Conservation (phyloP, 2,797 vertebrate genomes). For the Chiroxiphia lanceolata region DNA sequence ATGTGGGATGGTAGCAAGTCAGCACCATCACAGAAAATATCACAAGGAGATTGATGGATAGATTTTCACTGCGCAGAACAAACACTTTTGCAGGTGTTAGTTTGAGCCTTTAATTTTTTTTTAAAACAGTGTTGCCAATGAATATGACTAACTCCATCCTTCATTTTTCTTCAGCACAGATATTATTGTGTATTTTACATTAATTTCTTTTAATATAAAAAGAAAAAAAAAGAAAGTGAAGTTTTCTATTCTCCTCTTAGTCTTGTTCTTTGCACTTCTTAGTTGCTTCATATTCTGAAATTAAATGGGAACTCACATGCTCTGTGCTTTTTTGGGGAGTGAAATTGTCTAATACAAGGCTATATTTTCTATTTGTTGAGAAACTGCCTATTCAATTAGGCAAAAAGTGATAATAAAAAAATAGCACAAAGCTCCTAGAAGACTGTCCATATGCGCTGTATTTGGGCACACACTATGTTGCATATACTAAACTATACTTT, state of each 20-base stretch:
- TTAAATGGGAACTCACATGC: neutral
- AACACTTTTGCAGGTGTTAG: conserved; percentile 20
- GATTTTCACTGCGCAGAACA: conserved; percentile 20
- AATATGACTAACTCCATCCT: neutral
- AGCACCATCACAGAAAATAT: neutral
- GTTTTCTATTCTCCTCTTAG: neutral
- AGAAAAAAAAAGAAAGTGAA: neutral
- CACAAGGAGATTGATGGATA: neutral
- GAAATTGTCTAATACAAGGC: neutral
- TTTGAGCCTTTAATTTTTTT: neutral
- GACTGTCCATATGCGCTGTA: neutral
- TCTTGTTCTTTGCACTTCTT: neutral
- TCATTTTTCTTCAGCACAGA: neutral
- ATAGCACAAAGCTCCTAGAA: neutral
- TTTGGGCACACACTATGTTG: neutral
- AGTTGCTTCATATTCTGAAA: neutral
- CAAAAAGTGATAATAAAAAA: neutral
- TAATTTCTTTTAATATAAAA: neutral
- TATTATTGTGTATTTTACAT: neutral
- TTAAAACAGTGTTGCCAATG: neutral
- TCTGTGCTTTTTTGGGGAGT: neutral
- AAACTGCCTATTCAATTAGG: neutral
- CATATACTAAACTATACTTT: neutral
- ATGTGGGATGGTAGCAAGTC: neutral
- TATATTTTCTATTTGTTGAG: neutral